Evolutionary conservation across 2,113 vertebrate genomes (phyloP), one percentile per base, ranked within the genome.

Genomic region (Gobiocypris rarus): DNA sequence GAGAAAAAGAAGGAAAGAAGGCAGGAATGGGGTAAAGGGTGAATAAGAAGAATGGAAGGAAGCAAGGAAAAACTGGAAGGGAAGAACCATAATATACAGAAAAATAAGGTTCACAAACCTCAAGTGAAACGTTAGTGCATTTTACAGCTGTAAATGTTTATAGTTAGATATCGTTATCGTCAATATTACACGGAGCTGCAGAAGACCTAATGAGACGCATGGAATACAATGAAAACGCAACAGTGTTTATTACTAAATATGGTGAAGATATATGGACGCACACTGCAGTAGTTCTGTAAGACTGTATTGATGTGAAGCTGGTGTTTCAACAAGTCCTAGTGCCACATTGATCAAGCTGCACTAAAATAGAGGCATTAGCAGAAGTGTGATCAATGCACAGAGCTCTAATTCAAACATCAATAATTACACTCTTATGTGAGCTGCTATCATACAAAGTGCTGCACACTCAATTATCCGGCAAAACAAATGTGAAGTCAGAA

Each of bases 331-430:
- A 14, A 22, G 58, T 82, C 17, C 48, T 22, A 6, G 11, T n/a
- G 65, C 34, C 11, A 65, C 54, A 63, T 82, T 61, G 34, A 84
- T 87, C 83, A 54, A 50, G 38, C 31, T 31, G 83, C 83, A 48
- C 56, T 85, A 69, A 83, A 87, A 74, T 48, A 43, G 70, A 63
- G 48, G 28, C 83, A 50, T 75, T 71, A 87, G 38, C 70, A 81
- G 69, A 74, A 79, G 82, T 85, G 77, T 75, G 73, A 86, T 86
- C 86, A 48, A 92, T 89, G 90, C 88, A 89, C 88, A 83, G 38
- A 22, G 8, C 85, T 75, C 83, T 89, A 86, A 91, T 84, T 58
- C 76, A 74, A 69, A 88, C 63, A 28, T 79, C 56, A 78, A 82
- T 74, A 54, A 83, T 54, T 75, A 83, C 73, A 79, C 52, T 56